Evolutionary conservation across 2,888 invertebrate genomes (phyloP), one percentile per base, ranked within the genome.

Genomic region (Cephus runcator): DNA sequence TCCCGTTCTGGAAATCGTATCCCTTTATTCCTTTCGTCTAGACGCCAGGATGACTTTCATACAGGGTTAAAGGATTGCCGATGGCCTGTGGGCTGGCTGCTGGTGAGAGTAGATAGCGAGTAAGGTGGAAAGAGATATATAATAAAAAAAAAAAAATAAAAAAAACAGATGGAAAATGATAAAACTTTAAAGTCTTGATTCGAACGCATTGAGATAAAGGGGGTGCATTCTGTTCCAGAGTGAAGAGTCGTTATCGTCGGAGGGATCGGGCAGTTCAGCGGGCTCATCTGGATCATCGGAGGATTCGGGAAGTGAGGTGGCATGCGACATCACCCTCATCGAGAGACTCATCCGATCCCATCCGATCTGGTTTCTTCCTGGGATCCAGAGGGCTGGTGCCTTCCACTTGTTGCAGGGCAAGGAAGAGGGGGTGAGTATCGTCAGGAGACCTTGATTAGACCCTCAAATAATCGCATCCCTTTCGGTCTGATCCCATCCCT

Each of bases 331-430:
- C 89, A 95, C 96, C 34, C 92, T 97, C 83, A 93, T 97, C 89
- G 98, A 98, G 92, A 94, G 98, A 83, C 94, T 98, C 85, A 95
- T 97, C 89, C 94, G 97, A 84, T 97, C 97, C 56, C 98, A 98
- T 92, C 97, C 98, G 73, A 97, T 99, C 87, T 99, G 99, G 99
- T 98, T 97, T 92, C 93, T 98, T 81, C 97, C 98, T 0, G 97
- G 97, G 69, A 97, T 98, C 76, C 98, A 98, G 89, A 94, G 98
- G 83, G 97, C 97, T 77, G 98, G 98, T 9, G 98, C 98, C 35
- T 97, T 98, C 85, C 98, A 98, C 92, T 94, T 98, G 85, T 94
- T 99, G 75, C 98, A 98, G 92, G 97, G 97, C 88, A 97, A 97
- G 91, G 97, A 97, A 90, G 96, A 97, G 91, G 98, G 98, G 93